Evolutionary conservation across 2,113 vertebrate genomes (phyloP).

Genomic region (Xyrauchen texanus): DNA sequence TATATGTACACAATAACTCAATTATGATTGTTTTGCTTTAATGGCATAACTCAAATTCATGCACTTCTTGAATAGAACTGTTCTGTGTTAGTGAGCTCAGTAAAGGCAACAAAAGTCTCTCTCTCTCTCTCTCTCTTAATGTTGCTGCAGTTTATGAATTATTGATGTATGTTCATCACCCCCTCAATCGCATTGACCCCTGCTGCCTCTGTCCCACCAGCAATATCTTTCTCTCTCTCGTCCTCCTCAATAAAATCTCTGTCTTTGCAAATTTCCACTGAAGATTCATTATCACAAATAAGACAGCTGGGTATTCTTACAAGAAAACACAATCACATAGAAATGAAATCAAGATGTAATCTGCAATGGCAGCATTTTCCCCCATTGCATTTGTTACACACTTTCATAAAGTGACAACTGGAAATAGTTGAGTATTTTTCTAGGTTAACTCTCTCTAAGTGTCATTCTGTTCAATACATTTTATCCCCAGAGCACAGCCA

Average conservation of each 20-base stretch:
- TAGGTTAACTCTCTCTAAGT: background rate
- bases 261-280: background rate
- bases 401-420: background rate
- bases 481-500: background rate
- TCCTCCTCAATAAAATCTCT: background rate
- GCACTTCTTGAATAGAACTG: background rate
- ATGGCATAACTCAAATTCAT: background rate
- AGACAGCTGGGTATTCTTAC: background rate
- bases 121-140: background rate
- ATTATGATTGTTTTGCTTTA: too few relatives aligned
- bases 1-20: too few relatives aligned
- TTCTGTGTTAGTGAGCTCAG: too few relatives aligned
- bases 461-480: background rate
- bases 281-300: background rate
- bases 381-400: background rate
- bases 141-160: constrained; percentile 61
- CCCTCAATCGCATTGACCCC: constrained; percentile 22
- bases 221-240: background rate
- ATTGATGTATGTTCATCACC: constrained; percentile 69
- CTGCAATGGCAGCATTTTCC: background rate
- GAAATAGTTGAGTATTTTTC: too few relatives aligned
- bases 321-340: background rate
- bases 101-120: too few relatives aligned
- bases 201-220: constrained; percentile 14
- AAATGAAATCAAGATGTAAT: background rate